These are phyloP conservation scores for Agapornis roseicollis DNA, from an alignment of 2,113 vertebrate genomes.

Conservation along the genomic window DNA sequence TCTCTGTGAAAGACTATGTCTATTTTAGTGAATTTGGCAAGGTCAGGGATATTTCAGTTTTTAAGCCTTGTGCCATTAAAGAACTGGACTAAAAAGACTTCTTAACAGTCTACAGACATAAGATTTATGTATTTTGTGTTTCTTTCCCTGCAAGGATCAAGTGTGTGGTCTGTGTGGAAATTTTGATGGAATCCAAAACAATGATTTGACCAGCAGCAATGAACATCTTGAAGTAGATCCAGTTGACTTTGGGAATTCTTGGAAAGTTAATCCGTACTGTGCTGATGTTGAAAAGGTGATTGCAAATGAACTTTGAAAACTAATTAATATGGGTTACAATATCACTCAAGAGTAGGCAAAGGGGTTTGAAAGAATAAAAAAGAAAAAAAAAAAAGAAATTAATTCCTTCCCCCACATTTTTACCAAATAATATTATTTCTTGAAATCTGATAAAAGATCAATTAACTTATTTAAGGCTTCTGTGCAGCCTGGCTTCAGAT, in stretches of 20 bases:
- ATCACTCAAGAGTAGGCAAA: not conserved
- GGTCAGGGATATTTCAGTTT: not conserved
- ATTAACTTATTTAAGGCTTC: not conserved
- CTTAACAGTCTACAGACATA: not conserved
- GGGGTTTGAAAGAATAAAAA: not conserved
- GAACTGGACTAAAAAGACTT: not conserved
- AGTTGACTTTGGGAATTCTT: slow-evolving; percentile 92
- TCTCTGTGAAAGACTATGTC: not conserved
- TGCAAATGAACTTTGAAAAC: not conserved
- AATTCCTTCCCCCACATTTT: not conserved
- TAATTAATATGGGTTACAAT: not conserved
- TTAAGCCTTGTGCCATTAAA: not conserved
- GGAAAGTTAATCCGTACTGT: slow-evolving; percentile 88
- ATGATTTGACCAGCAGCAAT: slow-evolving; percentile 90
- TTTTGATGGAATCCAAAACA: slow-evolving; percentile 93
- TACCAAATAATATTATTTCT: not conserved
- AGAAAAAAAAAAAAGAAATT: not conserved
- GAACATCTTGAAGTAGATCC: slow-evolving; percentile 90
- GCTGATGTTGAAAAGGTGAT: slow-evolving; percentile 87
- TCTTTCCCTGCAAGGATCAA: slow-evolving; percentile 75
- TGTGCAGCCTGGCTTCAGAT: not conserved
- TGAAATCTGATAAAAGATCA: not conserved
- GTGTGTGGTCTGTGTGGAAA: slow-evolving; percentile 97
- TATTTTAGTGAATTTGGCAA: not conserved
- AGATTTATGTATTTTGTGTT: slow-evolving; percentile 3